Evolutionary conservation across 2,797 vertebrate genomes (phyloP), one percentile per base, ranked within the genome.

Genomic region (Aeoliscus strigatus): DNA sequence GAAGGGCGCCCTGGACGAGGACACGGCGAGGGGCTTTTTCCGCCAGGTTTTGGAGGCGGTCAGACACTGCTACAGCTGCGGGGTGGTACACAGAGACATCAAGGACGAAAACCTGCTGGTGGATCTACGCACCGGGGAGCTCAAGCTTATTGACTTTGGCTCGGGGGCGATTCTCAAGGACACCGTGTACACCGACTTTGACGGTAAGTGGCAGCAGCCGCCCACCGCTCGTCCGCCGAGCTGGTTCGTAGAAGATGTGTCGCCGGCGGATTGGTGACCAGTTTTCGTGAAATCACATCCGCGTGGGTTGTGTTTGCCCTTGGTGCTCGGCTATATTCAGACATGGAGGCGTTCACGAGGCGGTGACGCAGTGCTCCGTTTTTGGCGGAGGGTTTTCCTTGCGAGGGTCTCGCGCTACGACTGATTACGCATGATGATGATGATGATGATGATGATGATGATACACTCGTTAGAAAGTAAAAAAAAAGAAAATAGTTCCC

Each of bases 111-210:
- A 97, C 75, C 94, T 97, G 51, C 86, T 96, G 35, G 88, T 97
- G 28, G 92, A 96, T 79, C 88, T 96, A 5, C 84, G 79, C 34
- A 93, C 84, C 3, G 90, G 93, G 0, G 91, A 95, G 60, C 90
- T 94, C 52, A 97, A 94, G 81, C 92, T 97, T 51, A 97, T 98
- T 58, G 93, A 98, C 86, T 97, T 98, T 27, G 94, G 94, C 2
- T 95, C 92, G 1, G 94, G 94, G 23, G 92, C 94, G 9, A 77
- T 94, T 38, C 90, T 97, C 48, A 93, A 94, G 83, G 94, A 96
- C 88, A 93, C 93, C 0, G 90, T 93, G 2, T 97, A 97, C 87
- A 97, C 94, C 0, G 89, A 94, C 69, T 97, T 96, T 44, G 93
- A 95, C 2, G 93, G 94, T 97, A 88, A 94, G 93, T 53, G 30